A percentile compares a stretch with the other conserved stretches of the same genome.
Evolutionary conservation across 1,140 invertebrate species (phyloP).

Genomic region (Branchinecta lynchi): DNA sequence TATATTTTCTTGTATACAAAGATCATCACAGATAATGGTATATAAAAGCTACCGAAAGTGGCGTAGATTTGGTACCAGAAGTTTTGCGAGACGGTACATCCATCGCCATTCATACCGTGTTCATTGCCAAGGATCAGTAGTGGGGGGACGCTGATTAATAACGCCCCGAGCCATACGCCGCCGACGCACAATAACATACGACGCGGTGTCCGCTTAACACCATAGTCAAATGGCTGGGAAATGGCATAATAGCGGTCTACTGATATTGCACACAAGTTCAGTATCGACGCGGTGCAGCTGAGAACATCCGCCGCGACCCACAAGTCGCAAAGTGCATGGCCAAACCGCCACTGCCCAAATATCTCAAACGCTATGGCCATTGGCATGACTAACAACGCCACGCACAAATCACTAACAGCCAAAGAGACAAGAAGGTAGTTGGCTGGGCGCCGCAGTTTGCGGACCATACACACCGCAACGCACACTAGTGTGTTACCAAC

Average conservation of each 20-base stretch:
- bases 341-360: slow-evolving; percentile 64
- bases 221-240: slow-evolving; percentile 74
- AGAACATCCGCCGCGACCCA: slow-evolving; percentile 34
- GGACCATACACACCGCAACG: slow-evolving; percentile 68
- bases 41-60: slow-evolving; percentile 73
- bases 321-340: slow-evolving; percentile 59
- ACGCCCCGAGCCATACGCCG: slow-evolving; percentile 74
- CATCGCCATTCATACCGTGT: slow-evolving; percentile 42
- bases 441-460: slow-evolving; percentile 44
- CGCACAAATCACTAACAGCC: slow-evolving; percentile 57
- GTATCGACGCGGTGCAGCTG: slow-evolving; percentile 61
- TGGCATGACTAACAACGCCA: slow-evolving; percentile 56
- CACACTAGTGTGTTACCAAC: slow-evolving; percentile 73
- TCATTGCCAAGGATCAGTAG: slow-evolving; percentile 75
- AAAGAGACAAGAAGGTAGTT: slow-evolving; percentile 80
- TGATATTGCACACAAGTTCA: slow-evolving; percentile 82
- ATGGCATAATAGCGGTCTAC: slow-evolving; percentile 80
- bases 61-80: slow-evolving; percentile 72
- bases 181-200: slow-evolving; percentile 69
- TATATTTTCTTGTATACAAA: slow-evolving; percentile 81
- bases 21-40: slow-evolving; percentile 75
- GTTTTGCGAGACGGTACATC: slow-evolving; percentile 68
- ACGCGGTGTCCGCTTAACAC: slow-evolving; percentile 63
- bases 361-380: slow-evolving; percentile 63
- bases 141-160: slow-evolving; percentile 72